Evolutionary conservation across 2,888 invertebrate species (phyloP), one percentile per base, ranked within the genome.

Genomic region (Andrena praecox): DNA sequence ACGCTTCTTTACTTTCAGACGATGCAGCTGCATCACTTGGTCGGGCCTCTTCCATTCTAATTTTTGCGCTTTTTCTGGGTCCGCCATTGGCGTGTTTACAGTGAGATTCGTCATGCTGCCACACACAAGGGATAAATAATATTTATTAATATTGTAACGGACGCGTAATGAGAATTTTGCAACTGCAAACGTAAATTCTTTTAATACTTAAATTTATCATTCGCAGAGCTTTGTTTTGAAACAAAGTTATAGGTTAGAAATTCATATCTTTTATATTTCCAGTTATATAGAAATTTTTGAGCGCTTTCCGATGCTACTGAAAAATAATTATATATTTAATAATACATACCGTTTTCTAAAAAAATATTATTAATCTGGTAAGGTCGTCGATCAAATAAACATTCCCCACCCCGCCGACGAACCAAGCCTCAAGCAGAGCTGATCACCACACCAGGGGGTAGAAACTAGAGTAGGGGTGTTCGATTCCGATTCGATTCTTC

Each of bases 1-100:
- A 93, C 96, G 96, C 92, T 97, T 97, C 92, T 96, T 96, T 89
- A 96, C 95, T 93, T 97, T 97, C 81, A 98, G 93, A 86, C 96
- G 96, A 93, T 97, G 97, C 74, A 97, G 93, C 92, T 96, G 96
- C 96, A 97, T 96, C 16, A 96, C 95, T 89, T 95, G 95, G 52
- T 95, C 94, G 0, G 96, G 95, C 66, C 94, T 94, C 78, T 95
- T 95, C 95, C 95, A 96, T 88, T 94, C 93, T 66, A 89, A 87
- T 8, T 90, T 24, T 27, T 70, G 74, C n/a, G 77, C 10, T 52
- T 83, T 79, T 16, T 82, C 84, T 10, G 72, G 16, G 6, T 77
- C 67, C 29, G 85, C 85, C 89, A 89, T 87, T 77, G 75, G 7
- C 29, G 12, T 42, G 10, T 29, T 42, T 48, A 56, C 2, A 48